These are phyloP conservation scores for Actenoides hombroni DNA, from an alignment of 2,113 vertebrate species.

Conservation along the genomic window DNA sequence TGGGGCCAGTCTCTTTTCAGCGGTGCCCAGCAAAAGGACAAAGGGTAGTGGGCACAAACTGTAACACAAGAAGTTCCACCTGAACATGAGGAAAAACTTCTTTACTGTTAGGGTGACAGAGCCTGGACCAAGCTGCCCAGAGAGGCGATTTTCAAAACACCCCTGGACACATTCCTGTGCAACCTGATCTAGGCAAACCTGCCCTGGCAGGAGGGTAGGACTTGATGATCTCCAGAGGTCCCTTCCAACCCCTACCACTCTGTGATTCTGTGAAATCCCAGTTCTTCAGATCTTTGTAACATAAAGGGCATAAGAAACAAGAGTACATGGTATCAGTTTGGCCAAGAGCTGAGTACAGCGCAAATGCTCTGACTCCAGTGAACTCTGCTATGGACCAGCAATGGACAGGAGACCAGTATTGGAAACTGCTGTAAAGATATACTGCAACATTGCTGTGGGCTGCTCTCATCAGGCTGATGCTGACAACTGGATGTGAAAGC, in stretches of 20 bases:
- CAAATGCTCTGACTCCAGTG: neutral
- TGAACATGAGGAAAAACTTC: neutral
- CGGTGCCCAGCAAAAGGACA: neutral
- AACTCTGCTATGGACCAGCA: neutral
- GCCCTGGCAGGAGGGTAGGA: neutral
- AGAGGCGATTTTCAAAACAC: neutral
- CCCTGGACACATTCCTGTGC: neutral
- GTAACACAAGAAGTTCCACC: neutral
- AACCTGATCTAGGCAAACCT: neutral
- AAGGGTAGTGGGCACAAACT: neutral
- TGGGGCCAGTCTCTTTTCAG: neutral
- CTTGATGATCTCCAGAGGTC: neutral
- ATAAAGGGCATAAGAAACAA: neutral
- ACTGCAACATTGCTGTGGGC: accelerated
- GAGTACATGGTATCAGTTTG: neutral
- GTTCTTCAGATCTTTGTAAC: neutral
- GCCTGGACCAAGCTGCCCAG: neutral
- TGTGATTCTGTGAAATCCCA: neutral
- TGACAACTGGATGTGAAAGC: neutral
- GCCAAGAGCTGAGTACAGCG: accelerated
- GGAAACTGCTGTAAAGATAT: neutral
- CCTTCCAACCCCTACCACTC: neutral
- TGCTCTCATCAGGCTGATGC: neutral
- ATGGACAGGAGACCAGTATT: accelerated
- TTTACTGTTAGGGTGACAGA: neutral